Conservation (phyloP, 1,140 invertebrate species). For the Hormaphis cornu region DNA sequence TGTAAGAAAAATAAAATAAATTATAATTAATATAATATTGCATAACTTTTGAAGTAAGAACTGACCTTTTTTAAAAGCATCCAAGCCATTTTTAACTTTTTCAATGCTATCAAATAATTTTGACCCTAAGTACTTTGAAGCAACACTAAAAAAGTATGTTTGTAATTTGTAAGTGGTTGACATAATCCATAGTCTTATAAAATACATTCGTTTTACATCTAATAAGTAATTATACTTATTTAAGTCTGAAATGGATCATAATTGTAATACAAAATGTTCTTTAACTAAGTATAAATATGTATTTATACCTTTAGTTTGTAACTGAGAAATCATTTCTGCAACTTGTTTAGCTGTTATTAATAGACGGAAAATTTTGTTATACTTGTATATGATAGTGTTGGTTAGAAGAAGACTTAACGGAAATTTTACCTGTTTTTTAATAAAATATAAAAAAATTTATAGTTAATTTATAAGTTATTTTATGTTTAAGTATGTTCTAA, state of each 20-base stretch:
- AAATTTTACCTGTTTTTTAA: slow-evolving; percentile 4
- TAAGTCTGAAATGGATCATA: background rate
- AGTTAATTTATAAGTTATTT: background rate
- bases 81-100: slow-evolving; percentile 25
- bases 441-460: background rate
- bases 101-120: slow-evolving; percentile 24
- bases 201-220: slow-evolving; percentile 20
- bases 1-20: too few relatives aligned
- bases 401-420: slow-evolving; percentile 20
- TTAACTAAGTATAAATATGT: background rate
- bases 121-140: slow-evolving; percentile 1
- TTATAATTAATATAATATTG: background rate
- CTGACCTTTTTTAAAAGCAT: slow-evolving; percentile 15
- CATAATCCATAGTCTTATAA: slow-evolving; percentile 26
- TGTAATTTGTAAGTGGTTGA: slow-evolving; percentile 24
- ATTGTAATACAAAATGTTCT: background rate
- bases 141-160: slow-evolving; percentile 27
- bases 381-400: background rate
- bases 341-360: slow-evolving; percentile 15
- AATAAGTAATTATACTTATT: slow-evolving; percentile 19
- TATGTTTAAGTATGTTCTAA: too few relatives aligned
- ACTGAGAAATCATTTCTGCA: slow-evolving; percentile 12
- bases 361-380: slow-evolving; percentile 23
- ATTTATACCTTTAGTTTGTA: slow-evolving; percentile 18
- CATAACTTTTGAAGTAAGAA: background rate